Evolutionary conservation across 2,888 invertebrate species (phyloP).

Genomic region (Netelia melanura): DNA sequence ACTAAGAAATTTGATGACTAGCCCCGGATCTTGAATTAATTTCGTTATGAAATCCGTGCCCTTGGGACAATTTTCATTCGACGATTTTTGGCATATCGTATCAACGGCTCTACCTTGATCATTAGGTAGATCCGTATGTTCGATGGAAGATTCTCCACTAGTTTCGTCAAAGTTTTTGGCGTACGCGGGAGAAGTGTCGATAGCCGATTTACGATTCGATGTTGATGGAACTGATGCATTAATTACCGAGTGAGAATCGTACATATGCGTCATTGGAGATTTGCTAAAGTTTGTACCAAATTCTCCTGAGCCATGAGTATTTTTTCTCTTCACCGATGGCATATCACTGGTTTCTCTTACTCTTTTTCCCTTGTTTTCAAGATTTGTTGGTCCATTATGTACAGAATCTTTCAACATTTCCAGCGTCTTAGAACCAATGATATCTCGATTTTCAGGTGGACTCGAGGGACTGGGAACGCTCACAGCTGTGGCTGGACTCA

Average conservation of each 20-base stretch:
- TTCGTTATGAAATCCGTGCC: slow-evolving; percentile 69
- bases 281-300: slow-evolving; percentile 54
- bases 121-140: not conserved
- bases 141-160: not conserved
- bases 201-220: slow-evolving; percentile 5
- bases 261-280: not conserved
- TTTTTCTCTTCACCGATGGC: slow-evolving; percentile 50
- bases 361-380: slow-evolving; percentile 28
- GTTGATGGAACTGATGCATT: slow-evolving; percentile 21
- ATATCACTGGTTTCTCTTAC: slow-evolving; percentile 21
- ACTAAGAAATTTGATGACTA: slow-evolving; percentile 67
- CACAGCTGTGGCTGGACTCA: slow-evolving; percentile 82
- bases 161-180: not conserved
- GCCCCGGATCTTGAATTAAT: slow-evolving; percentile 73
- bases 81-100: slow-evolving; percentile 69
- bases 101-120: slow-evolving; percentile 8
- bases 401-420: slow-evolving; percentile 81
- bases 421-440: slow-evolving; percentile 81
- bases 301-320: slow-evolving; percentile 59
- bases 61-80: slow-evolving; percentile 71
- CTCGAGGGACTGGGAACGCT: slow-evolving; percentile 84
- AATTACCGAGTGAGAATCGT: slow-evolving; percentile 21
- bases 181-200: not conserved
- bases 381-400: slow-evolving; percentile 26
- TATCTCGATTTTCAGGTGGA: slow-evolving; percentile 81